These are phyloP conservation scores for Anarsia innoxiella DNA, from an alignment of 2,888 invertebrate species.

Conservation along the genomic window DNA sequence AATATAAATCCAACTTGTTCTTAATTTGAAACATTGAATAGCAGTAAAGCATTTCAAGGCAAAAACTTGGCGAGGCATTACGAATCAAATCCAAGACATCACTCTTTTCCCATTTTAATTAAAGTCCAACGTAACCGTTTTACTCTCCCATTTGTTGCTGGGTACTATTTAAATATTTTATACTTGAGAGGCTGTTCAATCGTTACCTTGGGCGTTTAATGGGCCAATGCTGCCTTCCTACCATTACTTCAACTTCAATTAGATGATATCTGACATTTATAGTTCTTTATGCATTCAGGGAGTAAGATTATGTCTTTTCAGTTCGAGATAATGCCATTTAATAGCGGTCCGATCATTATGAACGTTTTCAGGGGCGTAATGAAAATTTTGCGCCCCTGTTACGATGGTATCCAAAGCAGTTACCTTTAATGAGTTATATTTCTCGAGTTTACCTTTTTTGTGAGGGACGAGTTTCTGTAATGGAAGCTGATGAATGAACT, in stretches of 20 bases:
- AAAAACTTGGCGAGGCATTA: too few species aligned
- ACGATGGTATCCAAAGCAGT: conserved; percentile 39
- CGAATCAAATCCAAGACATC: conserved; percentile 27
- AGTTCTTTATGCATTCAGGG: conserved; percentile 70
- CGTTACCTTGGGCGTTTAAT: conserved; percentile 63
- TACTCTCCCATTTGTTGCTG: conserved; percentile 45
- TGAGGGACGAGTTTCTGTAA: too few species aligned
- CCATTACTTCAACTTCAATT: conserved; percentile 65
- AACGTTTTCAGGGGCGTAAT: conserved; percentile 53
- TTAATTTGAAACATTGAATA: too few species aligned
- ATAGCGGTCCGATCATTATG: conserved; percentile 66
- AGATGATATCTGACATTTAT: conserved; percentile 73
- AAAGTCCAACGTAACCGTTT: conserved; percentile 36
- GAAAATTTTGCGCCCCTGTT: conserved; percentile 63
- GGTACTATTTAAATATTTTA: conserved; percentile 66
- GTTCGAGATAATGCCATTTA: conserved; percentile 63
- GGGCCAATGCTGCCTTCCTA: conserved; percentile 30
- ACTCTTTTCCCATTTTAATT: conserved; percentile 43
- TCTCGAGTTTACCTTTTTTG: conserved; percentile 40
- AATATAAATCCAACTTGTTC: too few species aligned
- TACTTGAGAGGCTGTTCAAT: conserved; percentile 50
- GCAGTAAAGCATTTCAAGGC: too few species aligned
- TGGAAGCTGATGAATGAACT: too few species aligned
- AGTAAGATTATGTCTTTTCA: conserved; percentile 62
- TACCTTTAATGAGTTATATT: conserved; percentile 40